Evolutionary conservation across 37 sponge, comb jelly and placozoan species (phyloP).

Genomic region (Tethya wilhelma): DNA sequence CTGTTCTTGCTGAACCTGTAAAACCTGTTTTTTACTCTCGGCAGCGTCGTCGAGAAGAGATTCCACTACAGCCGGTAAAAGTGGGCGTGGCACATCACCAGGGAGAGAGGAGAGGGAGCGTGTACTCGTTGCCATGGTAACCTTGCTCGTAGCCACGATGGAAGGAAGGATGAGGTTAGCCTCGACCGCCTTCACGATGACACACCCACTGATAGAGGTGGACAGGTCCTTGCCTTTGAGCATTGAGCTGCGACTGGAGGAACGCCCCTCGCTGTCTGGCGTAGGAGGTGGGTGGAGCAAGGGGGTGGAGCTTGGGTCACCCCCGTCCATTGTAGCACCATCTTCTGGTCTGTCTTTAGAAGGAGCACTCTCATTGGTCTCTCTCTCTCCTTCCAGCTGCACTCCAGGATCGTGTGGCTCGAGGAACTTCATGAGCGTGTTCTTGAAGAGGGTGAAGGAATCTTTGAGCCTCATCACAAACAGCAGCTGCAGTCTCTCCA

Average conservation of each 20-base stretch:
- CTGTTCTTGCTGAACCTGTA: no score
- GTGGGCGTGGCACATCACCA: not conserved
- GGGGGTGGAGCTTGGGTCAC: not conserved
- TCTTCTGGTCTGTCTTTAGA: not conserved
- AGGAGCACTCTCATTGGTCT: not conserved
- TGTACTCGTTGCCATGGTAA: not conserved
- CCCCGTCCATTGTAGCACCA: not conserved
- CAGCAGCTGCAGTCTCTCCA: conserved; percentile 63
- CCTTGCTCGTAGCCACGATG: not conserved
- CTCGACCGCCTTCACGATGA: conserved; percentile 2
- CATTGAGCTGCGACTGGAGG: not conserved
- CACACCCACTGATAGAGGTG: conserved; percentile 39
- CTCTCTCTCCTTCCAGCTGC: not conserved
- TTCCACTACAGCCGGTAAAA: not conserved
- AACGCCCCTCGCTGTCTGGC: not conserved
- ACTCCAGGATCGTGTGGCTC: not conserved
- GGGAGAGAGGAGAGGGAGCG: no score
- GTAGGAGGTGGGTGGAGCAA: not conserved
- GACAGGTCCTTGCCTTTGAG: not conserved
- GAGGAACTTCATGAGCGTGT: conserved; percentile 32
- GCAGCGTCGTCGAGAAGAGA: not conserved
- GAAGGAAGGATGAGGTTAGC: conserved; percentile 37
- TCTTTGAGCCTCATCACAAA: conserved; percentile 69
- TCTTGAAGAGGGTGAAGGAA: conserved; percentile 56
- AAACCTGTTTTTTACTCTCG: no score